A percentile compares a stretch with the other conserved stretches of the same genome.
Evolutionary conservation across 2,888 invertebrate genomes (phyloP).

Genomic region (Allolobophora icterica): DNA sequence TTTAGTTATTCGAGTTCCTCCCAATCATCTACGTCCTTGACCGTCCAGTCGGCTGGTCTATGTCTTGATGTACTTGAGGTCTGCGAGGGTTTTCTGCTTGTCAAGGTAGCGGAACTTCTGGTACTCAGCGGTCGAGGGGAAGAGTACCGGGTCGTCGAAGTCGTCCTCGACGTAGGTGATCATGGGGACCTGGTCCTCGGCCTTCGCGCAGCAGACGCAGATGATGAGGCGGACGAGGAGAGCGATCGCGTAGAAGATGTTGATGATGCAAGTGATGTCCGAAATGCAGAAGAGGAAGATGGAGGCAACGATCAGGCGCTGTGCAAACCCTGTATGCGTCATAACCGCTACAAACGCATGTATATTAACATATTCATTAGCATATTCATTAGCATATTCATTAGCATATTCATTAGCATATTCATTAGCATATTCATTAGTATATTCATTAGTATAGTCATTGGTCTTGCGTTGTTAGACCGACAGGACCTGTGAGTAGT

Average conservation of each 20-base stretch:
- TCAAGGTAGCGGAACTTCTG: constrained; percentile 12
- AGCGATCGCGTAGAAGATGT: constrained; percentile 38
- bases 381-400: too few species aligned
- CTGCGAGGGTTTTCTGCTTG: not conserved
- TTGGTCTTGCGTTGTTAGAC: too few species aligned
- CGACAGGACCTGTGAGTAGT: too few species aligned
- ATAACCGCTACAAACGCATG: constrained; percentile 28
- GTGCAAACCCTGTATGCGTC: constrained; percentile 33
- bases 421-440: too few species aligned
- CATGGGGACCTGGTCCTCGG: constrained; percentile 23
- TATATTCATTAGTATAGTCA: too few species aligned
- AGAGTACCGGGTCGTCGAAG: not conserved
- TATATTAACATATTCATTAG: not conserved
- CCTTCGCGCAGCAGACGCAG: constrained; percentile 35
- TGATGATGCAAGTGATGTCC: constrained; percentile 37
- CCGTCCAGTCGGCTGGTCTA: not conserved
- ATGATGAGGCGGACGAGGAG: constrained; percentile 38
- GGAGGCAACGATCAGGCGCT: constrained; percentile 32
- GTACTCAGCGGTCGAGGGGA: not conserved
- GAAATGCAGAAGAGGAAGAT: constrained; percentile 34
- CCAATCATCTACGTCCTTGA: not conserved
- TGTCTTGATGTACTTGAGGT: not conserved
- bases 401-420: too few species aligned
- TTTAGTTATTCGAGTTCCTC: not conserved
- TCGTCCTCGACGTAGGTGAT: constrained; percentile 24